phyloP scores from a whole-genome alignment of 2,113 vertebrate genomes.

The Pyrgilauda ruficollis region DNA sequence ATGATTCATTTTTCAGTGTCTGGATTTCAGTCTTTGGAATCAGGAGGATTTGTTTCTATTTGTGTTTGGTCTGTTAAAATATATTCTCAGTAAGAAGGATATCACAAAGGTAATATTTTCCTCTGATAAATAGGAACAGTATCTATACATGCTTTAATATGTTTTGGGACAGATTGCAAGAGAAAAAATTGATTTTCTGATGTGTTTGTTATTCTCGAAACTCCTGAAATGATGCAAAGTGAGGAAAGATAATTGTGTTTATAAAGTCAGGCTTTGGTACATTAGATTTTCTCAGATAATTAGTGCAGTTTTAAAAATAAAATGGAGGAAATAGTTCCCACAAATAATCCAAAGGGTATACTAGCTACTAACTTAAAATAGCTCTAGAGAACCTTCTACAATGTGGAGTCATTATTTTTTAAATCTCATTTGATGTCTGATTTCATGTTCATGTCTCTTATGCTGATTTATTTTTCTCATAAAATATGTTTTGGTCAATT shows the following conservation, averaged over 20 bases:
- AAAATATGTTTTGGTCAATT: neutral
- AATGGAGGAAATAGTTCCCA: neutral
- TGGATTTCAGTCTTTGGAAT: neutral
- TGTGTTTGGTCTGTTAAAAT: neutral
- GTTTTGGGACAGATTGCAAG: neutral
- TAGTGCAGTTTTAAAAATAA: neutral
- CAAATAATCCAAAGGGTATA: neutral
- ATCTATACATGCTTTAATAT: neutral
- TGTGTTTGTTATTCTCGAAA: neutral
- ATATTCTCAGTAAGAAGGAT: neutral
- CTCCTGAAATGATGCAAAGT: neutral
- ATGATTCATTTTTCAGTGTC: neutral
- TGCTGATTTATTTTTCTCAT: neutral
- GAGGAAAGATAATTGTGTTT: neutral
- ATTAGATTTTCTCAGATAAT: conserved; percentile 19
- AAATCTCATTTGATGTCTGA: neutral
- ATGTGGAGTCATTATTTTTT: neutral
- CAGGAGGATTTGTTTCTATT: neutral
- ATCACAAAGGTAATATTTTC: neutral
- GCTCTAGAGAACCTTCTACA: neutral
- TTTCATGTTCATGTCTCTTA: neutral
- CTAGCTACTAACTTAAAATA: neutral
- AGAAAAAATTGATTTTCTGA: neutral
- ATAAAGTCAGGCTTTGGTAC: neutral
- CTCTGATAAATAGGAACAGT: neutral